Conservation (phyloP, 2,113 vertebrate genomes). For the Indicator maculatus region DNA sequence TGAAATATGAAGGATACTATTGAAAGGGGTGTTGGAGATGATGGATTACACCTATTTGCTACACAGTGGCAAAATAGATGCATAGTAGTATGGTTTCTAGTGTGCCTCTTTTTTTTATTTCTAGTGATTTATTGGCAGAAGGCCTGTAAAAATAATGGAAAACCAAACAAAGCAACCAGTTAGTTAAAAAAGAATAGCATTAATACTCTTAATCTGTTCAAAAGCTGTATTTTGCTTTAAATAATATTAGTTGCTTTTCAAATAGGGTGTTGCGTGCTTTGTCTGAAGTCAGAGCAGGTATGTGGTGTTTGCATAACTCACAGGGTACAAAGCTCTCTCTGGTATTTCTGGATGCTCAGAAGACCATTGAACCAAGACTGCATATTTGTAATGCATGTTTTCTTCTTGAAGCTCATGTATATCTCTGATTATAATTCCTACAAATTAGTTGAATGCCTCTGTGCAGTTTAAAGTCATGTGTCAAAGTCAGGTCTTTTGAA, state of each 20-base stretch:
- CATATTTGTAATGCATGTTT: neutral
- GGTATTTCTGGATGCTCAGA: constrained; percentile 44
- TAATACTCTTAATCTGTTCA: constrained; percentile 22
- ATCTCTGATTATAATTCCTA: constrained; percentile 28
- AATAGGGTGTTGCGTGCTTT: constrained; percentile 5
- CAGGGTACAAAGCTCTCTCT: neutral
- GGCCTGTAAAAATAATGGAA: constrained; percentile 47
- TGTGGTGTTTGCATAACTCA: constrained; percentile 40
- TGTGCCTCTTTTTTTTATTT: constrained; percentile 37
- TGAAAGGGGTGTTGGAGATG: constrained; percentile 62
- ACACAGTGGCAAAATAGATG: constrained; percentile 42
- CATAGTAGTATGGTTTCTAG: constrained; percentile 17
- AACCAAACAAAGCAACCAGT: constrained; percentile 47
- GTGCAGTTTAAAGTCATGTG: neutral
- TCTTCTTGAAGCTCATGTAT: neutral
- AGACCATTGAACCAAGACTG: constrained; percentile 16
- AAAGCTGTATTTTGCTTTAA: constrained; percentile 35
- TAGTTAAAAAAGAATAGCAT: constrained; percentile 27
- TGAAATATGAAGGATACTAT: constrained; percentile 53
- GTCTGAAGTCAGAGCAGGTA: constrained; percentile 32
- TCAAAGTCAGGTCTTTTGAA: constrained; percentile 17
- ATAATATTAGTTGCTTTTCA: constrained; percentile 5
- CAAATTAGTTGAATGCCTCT: constrained; percentile 21
- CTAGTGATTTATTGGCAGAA: constrained; percentile 55
- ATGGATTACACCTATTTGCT: constrained; percentile 72